These are phyloP conservation scores for Poeciliopsis paucimaculata DNA, from an alignment of 2,797 vertebrate species.

Conservation along the genomic window DNA sequence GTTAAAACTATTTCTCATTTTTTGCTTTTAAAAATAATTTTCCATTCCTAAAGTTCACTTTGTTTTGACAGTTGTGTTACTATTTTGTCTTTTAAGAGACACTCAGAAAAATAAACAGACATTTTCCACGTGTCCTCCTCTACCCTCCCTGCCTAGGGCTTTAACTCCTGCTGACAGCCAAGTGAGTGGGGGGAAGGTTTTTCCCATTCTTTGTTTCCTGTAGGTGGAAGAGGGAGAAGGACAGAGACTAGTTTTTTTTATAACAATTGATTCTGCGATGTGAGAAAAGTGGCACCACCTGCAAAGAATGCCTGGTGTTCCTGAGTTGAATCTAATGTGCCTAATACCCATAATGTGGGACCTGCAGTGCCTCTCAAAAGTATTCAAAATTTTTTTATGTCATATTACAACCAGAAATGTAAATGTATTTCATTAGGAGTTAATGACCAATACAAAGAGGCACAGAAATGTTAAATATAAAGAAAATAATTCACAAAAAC, in stretches of 20 bases:
- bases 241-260: not conserved
- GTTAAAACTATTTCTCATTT: not conserved
- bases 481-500: no score
- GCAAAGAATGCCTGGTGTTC: not conserved
- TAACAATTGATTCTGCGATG: not conserved
- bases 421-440: not conserved
- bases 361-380: not conserved
- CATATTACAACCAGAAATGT: not conserved
- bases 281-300: not conserved
- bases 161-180: slow-evolving; percentile 30
- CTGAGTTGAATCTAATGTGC: not conserved
- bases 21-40: not conserved
- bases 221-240: slow-evolving; percentile 3
- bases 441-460: not conserved
- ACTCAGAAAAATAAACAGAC: slow-evolving; percentile 3
- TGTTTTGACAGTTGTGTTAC: slow-evolving; percentile 4
- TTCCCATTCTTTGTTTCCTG: slow-evolving; percentile 3
- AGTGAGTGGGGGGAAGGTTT: not conserved
- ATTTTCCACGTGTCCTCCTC: slow-evolving; percentile 1
- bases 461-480: not conserved
- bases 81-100: not conserved
- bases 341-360: not conserved
- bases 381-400: not conserved
- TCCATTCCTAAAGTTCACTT: not conserved
- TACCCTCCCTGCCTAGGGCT: slow-evolving; percentile 8